These are phyloP conservation scores for Drosophila micromelanica DNA, from an alignment of 1,140 invertebrate genomes.

Conservation along the genomic window DNA sequence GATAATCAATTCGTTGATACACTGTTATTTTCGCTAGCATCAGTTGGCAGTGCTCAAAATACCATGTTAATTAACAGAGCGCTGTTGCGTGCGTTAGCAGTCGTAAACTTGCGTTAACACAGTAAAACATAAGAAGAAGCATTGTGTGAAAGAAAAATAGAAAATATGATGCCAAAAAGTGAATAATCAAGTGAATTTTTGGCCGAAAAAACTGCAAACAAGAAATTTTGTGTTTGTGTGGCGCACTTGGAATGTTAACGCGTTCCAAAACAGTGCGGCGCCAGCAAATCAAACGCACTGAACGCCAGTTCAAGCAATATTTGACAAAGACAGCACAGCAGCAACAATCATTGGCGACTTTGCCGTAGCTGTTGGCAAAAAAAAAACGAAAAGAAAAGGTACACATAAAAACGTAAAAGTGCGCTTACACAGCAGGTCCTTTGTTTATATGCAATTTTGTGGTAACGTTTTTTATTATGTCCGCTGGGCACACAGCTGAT, in stretches of 20 bases:
- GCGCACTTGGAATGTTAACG: constrained; percentile 44
- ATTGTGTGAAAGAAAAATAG: constrained; percentile 65
- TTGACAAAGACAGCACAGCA: constrained; percentile 54
- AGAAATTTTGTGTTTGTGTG: constrained; percentile 33
- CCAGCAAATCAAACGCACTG: constrained; percentile 26
- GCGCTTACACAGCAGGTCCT: constrained; percentile 1
- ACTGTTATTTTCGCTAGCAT: neutral
- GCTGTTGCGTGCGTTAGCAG: constrained; percentile 22
- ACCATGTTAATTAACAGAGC: constrained; percentile 25
- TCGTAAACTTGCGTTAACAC: constrained; percentile 31
- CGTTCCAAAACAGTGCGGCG: constrained; percentile 43
- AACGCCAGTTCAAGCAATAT: constrained; percentile 24
- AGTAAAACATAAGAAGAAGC: constrained; percentile 35
- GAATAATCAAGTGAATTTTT: constrained; percentile 60
- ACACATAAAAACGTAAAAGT: constrained; percentile 24
- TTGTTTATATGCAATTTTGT: constrained; percentile 26
- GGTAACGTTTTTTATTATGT: neutral
- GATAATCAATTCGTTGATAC: neutral
- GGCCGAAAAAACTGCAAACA: constrained; percentile 21
- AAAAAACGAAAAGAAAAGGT: constrained; percentile 17
- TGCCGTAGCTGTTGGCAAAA: constrained; percentile 19
- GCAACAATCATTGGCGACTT: constrained; percentile 40
- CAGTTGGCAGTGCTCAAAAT: constrained; percentile 32
- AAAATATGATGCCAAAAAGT: constrained; percentile 68
- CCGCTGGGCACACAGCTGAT: constrained; percentile 55